Percentiles rank a stretch among this genome's conserved stretches.
phyloP scores from a whole-genome alignment of 2,888 invertebrate species.

The Chalcosyrphus nemorum region DNA sequence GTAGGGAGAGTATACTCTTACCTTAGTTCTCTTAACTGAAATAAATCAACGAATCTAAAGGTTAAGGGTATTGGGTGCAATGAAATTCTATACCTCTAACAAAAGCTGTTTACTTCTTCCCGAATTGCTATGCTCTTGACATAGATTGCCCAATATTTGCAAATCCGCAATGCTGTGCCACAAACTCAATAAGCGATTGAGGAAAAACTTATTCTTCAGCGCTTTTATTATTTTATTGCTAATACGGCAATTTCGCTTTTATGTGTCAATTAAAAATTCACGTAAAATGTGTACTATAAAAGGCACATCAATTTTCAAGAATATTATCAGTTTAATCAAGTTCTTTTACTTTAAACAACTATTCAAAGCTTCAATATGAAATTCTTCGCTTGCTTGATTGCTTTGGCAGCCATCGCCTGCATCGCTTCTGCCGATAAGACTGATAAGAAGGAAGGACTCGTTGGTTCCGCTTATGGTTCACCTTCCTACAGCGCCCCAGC shows the following conservation, averaged over 20 bases:
- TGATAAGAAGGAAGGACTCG: conserved; percentile 53
- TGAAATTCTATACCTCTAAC: conserved; percentile 27
- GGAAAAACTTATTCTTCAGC: not conserved
- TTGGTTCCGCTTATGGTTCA: conserved; percentile 73
- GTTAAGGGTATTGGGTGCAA: conserved; percentile 50
- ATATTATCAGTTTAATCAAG: conserved; percentile 46
- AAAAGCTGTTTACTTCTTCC: conserved; percentile 20
- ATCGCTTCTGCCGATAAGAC: conserved; percentile 74
- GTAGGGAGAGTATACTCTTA: not conserved
- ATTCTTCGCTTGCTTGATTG: conserved; percentile 76
- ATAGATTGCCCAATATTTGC: not conserved
- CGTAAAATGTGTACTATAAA: conserved; percentile 41
- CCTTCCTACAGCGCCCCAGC: conserved; percentile 8
- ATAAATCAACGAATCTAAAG: conserved; percentile 26
- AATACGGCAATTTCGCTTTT: not conserved
- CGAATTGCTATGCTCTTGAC: conserved; percentile 24
- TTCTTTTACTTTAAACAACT: conserved; percentile 30
- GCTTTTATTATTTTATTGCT: not conserved
- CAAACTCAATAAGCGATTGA: not conserved
- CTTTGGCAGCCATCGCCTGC: conserved; percentile 75
- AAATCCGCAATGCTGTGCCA: not conserved
- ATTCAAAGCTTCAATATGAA: conserved; percentile 76
- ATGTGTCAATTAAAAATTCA: not conserved
- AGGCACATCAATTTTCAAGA: not conserved
- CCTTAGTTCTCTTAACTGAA: conserved; percentile 1